Base-by-base conservation (phyloP, 2,113 vertebrate species). In the Stegastes partitus region DNA sequence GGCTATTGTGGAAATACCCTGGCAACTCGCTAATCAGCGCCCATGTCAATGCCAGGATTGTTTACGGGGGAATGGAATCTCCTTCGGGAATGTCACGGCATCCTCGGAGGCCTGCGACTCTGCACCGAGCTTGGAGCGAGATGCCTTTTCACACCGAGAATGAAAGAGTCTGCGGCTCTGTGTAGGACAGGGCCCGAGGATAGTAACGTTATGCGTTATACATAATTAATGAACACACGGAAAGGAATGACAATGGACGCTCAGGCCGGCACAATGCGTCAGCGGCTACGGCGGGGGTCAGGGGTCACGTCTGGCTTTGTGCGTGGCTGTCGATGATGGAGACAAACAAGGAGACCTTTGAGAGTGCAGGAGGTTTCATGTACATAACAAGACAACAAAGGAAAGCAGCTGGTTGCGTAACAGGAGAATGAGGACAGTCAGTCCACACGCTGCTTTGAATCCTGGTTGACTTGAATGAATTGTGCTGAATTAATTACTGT, bases 11-110 rank as follows among this genome's bases (percentile, higher is more conserved):
- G 74, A 74, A 92, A 86, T 51, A 88, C 58, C 84, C 79, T 66
- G 75, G 86, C 82, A 88, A 83, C 87, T 83, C 49, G 23, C 89
- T 82, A 84, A 89, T 88, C 89, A 82, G 76, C 23, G 67, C 37
- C 78, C 56, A 28, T 68, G 82, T 90, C 88, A 89, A 87, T 89
- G 88, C 77, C 75, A 85, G 89, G 76, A 85, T 87, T 90, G 90
- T 93, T 87, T 87, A 87, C 45, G 77, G 86, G 69, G 87, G 87
- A 87, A 77, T 79, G 86, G 83, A 84, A 92, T 89, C 83, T 92
- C 83, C 63, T 77, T 68, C 81, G 84, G 88, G 92, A 91, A 85
- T 84, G 84, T 87, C 73, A 74, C 77, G 45, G 84, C 83, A 84
- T 84, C 90, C 66, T 90, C 58, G 4, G 63, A 84, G 79, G 76